Base-by-base conservation (phyloP, 1,140 invertebrate species). In the Aphis gossypii region DNA sequence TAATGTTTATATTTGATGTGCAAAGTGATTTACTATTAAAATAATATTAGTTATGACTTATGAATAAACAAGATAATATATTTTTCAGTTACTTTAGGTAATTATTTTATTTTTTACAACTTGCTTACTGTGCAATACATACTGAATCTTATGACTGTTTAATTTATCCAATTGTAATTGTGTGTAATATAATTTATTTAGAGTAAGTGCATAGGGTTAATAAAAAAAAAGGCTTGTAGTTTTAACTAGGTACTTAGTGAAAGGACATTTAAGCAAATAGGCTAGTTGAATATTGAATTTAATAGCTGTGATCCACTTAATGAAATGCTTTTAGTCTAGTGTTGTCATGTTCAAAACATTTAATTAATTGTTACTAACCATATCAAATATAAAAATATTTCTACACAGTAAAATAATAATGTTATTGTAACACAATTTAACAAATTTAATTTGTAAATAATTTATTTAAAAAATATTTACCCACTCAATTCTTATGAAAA, bases 251-350 rank as follows among this genome's bases (percentile, higher is more conserved):
- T 25, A 90, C 38, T 90, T 90, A 30, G 18, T 60, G 20, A 54
- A 30, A 90, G 35, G 23, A 60, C 11, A 44, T 60, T 68, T 8
- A 14, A 90, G 25, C 56, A 56, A 56, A 90, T 90, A 90, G 35
- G 60, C 38, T 60, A 90, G 88, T 90, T 90, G 44, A 90, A 90
- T 68, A 68, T 68, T 90, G 11, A 25, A 90, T 90, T 88, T 60
- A 90, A 20, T 44, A 30, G 54, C 68, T 90, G 5, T 60, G 54
- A 90, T 90, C 25, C 89, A 46, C 54, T 90, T 90, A 60, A 68
- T 56, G 25, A 90, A 90, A 35, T 68, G 41, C 21, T 44, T 25
- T 90, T 54, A 35, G n/a, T 54, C 14, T 7, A 35, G 11, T 41
- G 44, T 20, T 44, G 41, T n/a, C 25, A n/a, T 90, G 54, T n/a